Evolutionary conservation across 2,888 invertebrate genomes (phyloP).

Genomic region (Celastrina argiolus): DNA sequence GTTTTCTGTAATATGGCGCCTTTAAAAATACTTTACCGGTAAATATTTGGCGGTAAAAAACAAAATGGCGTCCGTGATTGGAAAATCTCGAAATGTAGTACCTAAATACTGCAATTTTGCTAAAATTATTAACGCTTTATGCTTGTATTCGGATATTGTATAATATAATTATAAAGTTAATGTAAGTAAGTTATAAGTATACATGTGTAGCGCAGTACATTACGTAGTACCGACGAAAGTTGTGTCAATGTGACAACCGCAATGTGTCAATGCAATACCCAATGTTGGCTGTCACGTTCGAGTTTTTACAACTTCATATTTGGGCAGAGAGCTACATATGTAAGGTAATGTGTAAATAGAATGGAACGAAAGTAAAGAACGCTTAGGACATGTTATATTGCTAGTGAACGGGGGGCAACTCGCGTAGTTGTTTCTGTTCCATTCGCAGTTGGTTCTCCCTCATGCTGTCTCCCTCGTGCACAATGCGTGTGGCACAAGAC

Average conservation of each 20-base stretch:
- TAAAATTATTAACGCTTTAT: conserved; percentile 11
- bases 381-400: conserved; percentile 50
- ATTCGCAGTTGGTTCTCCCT: too few relatives aligned
- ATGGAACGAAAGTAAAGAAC: conserved; percentile 69
- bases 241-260: too few relatives aligned
- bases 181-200: background rate
- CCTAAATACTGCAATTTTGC: background rate
- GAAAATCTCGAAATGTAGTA: background rate
- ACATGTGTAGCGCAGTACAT: too few relatives aligned
- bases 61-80: background rate
- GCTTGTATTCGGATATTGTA: conserved; percentile 23
- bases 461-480: too few relatives aligned
- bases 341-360: conserved; percentile 43
- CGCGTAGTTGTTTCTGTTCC: too few relatives aligned
- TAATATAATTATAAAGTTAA: background rate
- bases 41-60: background rate
- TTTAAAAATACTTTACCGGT: background rate
- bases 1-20: too few relatives aligned
- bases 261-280: too few relatives aligned
- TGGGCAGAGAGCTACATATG: too few relatives aligned
- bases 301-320: too few relatives aligned
- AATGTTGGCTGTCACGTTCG: too few relatives aligned
- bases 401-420: conserved; percentile 49
- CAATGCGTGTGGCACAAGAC: too few relatives aligned
- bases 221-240: too few relatives aligned